Evolutionary conservation across 1,140 invertebrate genomes (phyloP).

Genomic region (Limonius californicus): DNA sequence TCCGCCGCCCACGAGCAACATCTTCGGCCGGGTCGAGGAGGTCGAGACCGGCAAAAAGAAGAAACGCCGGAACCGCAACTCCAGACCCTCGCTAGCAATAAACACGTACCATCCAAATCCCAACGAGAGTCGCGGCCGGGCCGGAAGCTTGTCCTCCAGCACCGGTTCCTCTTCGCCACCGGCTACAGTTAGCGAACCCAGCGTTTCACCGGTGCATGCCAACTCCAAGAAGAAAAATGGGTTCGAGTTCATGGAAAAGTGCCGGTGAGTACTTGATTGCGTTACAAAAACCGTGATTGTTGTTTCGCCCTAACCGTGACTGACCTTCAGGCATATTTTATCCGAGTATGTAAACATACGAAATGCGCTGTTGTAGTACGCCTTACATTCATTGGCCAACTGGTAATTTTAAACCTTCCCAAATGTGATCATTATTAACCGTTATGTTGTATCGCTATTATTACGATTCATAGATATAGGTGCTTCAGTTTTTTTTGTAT

Average conservation of each 20-base stretch:
- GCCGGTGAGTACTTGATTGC: slow-evolving; percentile 69
- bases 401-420: too few species aligned
- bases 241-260: slow-evolving; percentile 73
- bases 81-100: slow-evolving; percentile 55
- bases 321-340: not conserved
- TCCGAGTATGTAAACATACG: too few species aligned
- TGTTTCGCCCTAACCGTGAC: not conserved
- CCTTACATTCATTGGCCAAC: too few species aligned
- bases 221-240: slow-evolving; percentile 69
- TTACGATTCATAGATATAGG: too few species aligned
- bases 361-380: not conserved
- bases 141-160: slow-evolving; percentile 64
- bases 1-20: slow-evolving; percentile 50
- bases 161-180: slow-evolving; percentile 64
- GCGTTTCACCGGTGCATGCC: slow-evolving; percentile 64
- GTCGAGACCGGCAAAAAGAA: slow-evolving; percentile 60
- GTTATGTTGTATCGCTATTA: too few species aligned
- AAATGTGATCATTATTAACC: too few species aligned
- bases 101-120: slow-evolving; percentile 48
- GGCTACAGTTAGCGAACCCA: slow-evolving; percentile 64
- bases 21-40: slow-evolving; percentile 46
- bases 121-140: slow-evolving; percentile 49
- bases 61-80: slow-evolving; percentile 61
- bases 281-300: too few species aligned
- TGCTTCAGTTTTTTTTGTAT: too few species aligned